These are phyloP conservation scores for Mamestra brassicae DNA, from an alignment of 2,888 invertebrate genomes.

Conservation along the genomic window DNA sequence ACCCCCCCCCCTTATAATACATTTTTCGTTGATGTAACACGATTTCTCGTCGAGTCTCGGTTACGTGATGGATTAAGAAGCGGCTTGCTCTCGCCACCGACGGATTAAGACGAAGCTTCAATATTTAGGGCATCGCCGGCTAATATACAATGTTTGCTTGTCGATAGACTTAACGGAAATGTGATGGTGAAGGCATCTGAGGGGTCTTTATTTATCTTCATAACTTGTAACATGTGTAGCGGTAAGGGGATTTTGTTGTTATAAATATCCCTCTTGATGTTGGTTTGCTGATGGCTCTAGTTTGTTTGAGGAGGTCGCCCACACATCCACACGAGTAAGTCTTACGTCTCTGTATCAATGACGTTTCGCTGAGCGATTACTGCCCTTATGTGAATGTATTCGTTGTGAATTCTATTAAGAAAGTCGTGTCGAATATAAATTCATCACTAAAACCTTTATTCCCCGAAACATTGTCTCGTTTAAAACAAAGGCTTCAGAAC, in stretches of 20 bases:
- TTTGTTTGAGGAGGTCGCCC: slow-evolving; percentile 13
- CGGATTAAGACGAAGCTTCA: slow-evolving; percentile 87
- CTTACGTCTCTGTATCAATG: slow-evolving; percentile 1
- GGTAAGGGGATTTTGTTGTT: slow-evolving; percentile 58
- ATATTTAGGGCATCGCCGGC: slow-evolving; percentile 88
- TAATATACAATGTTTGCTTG: slow-evolving; percentile 89
- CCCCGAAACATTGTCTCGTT: slow-evolving; percentile 34
- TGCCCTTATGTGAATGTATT: too few relatives aligned
- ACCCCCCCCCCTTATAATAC: slow-evolving; percentile 86
- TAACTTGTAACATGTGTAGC: slow-evolving; percentile 62
- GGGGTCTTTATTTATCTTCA: slow-evolving; percentile 63
- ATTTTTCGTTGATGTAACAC: slow-evolving; percentile 92
- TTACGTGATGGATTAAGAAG: slow-evolving; percentile 91
- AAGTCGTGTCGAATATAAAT: neutral
- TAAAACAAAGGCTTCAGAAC: slow-evolving; percentile 36
- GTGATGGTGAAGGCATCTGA: slow-evolving; percentile 71
- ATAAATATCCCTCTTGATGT: slow-evolving; percentile 32
- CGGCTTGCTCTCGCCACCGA: slow-evolving; percentile 86
- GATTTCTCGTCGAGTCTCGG: slow-evolving; percentile 90
- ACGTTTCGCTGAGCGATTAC: neutral
- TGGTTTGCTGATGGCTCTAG: slow-evolving; percentile 10
- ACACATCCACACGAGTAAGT: neutral
- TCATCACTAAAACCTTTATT: slow-evolving; percentile 30
- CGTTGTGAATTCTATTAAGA: neutral
- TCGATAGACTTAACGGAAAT: slow-evolving; percentile 86